Percentiles rank a stretch among this genome's conserved stretches.
Evolutionary conservation across 2,888 invertebrate species (phyloP).

Genomic region (Crepidodera aurea): DNA sequence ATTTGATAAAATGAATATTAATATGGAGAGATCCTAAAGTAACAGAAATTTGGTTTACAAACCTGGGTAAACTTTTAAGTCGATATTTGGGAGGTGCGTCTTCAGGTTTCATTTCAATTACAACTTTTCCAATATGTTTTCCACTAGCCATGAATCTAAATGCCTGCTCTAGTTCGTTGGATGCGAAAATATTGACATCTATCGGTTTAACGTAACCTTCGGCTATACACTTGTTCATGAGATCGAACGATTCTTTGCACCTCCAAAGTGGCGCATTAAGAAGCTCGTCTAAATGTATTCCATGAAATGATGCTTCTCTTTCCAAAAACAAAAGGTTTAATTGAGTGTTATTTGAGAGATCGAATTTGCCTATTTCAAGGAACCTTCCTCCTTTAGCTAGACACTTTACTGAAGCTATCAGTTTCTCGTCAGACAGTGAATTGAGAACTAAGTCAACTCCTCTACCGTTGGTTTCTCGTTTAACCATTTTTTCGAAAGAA

Average conservation of each 20-base stretch:
- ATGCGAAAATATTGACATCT: conserved; percentile 68
- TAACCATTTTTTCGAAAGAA: conserved; percentile 86
- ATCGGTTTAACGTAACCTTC: conserved; percentile 75
- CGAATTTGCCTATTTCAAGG: conserved; percentile 86
- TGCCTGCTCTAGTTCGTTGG: conserved; percentile 73
- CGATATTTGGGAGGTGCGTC: background rate
- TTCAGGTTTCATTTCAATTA: conserved; percentile 58
- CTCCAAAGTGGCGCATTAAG: background rate
- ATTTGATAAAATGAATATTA: too few relatives aligned
- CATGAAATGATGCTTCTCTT: conserved; percentile 77
- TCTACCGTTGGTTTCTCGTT: conserved; percentile 78
- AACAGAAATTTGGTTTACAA: background rate
- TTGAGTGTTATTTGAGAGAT: conserved; percentile 72
- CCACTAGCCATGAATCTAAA: conserved; percentile 72
- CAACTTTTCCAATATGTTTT: conserved; percentile 81
- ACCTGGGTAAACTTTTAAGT: background rate
- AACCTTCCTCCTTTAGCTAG: conserved; percentile 72
- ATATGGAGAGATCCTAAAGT: too few relatives aligned
- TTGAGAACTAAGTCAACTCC: conserved; percentile 93
- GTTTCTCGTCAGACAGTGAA: conserved; percentile 89
- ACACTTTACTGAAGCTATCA: conserved; percentile 74
- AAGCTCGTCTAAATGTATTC: conserved; percentile 72
- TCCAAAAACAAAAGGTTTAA: conserved; percentile 73
- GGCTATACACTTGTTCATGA: conserved; percentile 33
- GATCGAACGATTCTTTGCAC: background rate